A percentile compares a stretch with the other conserved stretches of the same genome.
These are phyloP conservation scores for Trachops cirrhosus DNA, from an alignment of 2,797 vertebrate genomes.

Conservation along the genomic window DNA sequence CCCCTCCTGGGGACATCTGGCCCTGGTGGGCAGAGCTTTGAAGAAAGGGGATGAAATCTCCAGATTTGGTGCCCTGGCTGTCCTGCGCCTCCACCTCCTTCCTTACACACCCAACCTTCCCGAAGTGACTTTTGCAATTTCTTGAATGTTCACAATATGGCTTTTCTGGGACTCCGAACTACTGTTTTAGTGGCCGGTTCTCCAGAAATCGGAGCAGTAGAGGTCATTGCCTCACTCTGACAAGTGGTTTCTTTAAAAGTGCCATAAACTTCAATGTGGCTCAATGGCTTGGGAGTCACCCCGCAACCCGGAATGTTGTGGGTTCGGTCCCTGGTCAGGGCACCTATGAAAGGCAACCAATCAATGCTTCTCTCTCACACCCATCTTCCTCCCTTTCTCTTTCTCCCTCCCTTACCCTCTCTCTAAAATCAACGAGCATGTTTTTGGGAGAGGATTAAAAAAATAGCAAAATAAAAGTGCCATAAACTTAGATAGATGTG, in stretches of 20 bases:
- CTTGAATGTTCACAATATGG: background rate
- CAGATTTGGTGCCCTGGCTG: background rate
- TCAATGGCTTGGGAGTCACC: background rate
- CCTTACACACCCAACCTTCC: background rate
- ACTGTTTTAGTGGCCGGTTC: background rate
- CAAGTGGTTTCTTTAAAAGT: background rate
- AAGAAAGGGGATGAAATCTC: background rate
- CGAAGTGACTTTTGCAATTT: background rate
- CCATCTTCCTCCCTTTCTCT: too few species aligned
- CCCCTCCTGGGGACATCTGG: background rate
- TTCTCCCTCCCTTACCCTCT: background rate
- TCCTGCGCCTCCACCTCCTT: background rate
- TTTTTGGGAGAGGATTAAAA: background rate
- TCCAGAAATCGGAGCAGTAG: background rate
- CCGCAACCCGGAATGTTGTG: background rate
- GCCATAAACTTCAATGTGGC: background rate
- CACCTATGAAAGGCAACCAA: background rate
- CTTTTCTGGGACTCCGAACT: background rate
- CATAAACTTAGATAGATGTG: background rate
- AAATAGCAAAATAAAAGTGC: background rate
- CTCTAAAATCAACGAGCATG: background rate
- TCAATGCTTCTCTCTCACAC: background rate
- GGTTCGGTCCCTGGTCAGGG: background rate
- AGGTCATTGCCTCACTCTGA: background rate
- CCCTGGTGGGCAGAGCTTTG: background rate